These are phyloP conservation scores for Odobenus rosmarus DNA, from an alignment of 2,113 vertebrate genomes.

Conservation along the genomic window DNA sequence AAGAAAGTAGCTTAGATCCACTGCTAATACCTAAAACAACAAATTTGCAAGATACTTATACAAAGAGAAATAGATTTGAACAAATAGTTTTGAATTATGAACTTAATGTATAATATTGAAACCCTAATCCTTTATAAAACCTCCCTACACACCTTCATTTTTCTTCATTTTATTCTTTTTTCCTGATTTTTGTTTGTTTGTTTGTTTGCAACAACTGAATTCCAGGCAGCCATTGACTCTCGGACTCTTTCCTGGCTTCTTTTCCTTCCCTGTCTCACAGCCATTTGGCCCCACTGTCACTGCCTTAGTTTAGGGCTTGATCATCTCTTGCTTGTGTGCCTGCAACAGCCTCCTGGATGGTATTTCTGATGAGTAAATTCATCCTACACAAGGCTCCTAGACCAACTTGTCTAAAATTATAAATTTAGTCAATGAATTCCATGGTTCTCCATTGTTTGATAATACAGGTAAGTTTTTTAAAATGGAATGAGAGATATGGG, in stretches of 20 bases:
- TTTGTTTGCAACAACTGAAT: neutral
- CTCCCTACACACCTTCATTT: neutral
- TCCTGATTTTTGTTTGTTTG: neutral
- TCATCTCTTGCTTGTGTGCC: neutral
- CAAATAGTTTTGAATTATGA: slow-evolving; percentile 1
- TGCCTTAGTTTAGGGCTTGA: neutral
- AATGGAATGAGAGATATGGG: neutral
- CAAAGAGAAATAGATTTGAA: neutral
- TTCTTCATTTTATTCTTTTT: neutral
- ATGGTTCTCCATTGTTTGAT: neutral
- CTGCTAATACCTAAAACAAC: neutral
- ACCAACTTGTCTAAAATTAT: neutral
- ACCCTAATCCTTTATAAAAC: neutral
- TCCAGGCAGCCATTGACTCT: neutral
- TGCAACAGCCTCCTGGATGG: fast-evolving
- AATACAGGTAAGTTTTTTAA: neutral
- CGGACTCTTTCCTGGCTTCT: neutral
- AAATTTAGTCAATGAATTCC: neutral
- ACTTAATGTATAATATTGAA: neutral
- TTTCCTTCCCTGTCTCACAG: neutral
- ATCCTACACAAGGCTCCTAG: neutral
- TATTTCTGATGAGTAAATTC: neutral
- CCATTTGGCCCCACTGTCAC: neutral
- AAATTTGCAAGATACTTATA: neutral
- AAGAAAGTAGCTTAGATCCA: neutral